Percentiles rank a stretch among this genome's conserved stretches.
Evolutionary conservation across 2,113 vertebrate species (phyloP).

Genomic region (Merops nubicus): DNA sequence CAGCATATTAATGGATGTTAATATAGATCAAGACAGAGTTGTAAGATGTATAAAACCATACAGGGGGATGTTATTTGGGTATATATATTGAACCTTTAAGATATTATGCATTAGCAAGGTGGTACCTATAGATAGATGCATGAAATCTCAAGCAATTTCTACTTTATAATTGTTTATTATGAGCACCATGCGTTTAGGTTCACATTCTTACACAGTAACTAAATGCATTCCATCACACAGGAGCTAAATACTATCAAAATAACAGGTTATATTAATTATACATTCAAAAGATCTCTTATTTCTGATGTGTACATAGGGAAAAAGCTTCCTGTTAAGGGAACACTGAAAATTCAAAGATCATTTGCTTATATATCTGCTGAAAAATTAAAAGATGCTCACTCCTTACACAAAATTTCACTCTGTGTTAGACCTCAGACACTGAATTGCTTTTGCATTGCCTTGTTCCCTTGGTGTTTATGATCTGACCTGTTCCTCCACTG

Average conservation of each 20-base stretch:
- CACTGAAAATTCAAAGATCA: background rate
- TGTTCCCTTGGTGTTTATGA: background rate
- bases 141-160: background rate
- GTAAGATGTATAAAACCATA: background rate
- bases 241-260: background rate
- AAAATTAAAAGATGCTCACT: background rate
- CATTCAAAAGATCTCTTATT: background rate
- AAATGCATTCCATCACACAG: background rate
- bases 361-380: background rate
- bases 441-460: background rate
- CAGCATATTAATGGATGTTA: background rate
- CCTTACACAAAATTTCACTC: background rate
- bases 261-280: background rate
- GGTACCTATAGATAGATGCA: background rate
- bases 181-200: background rate
- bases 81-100: background rate
- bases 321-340: background rate
- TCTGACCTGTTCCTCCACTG: background rate
- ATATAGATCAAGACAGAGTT: background rate
- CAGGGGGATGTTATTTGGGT: background rate
- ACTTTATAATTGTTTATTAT: background rate
- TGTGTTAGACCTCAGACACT: background rate
- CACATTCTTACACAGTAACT: background rate
- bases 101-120: background rate
- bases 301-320: background rate